A percentile compares a stretch with the other conserved stretches of the same genome.
Conservation (phyloP, 23 tunicate genomes). For the Halocynthia aurantium region DNA sequence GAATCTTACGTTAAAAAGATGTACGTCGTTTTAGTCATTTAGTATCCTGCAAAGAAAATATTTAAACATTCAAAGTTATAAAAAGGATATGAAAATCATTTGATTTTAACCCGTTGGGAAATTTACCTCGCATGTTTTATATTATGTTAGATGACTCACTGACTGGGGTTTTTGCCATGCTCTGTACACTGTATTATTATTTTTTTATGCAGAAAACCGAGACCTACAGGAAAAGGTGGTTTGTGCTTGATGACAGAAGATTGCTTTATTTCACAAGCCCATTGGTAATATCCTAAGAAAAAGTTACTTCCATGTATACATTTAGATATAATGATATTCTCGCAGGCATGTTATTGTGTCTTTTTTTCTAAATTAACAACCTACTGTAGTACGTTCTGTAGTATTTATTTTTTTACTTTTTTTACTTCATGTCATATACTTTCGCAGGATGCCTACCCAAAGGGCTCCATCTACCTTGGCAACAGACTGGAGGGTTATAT, state of each 20-base stretch:
- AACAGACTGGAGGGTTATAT: conserved; percentile 56
- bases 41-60: too few relatives aligned
- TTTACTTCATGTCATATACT: neutral
- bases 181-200: neutral
- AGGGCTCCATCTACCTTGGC: conserved; percentile 73
- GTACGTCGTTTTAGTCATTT: too few relatives aligned
- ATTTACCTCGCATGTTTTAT: neutral
- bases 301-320: neutral
- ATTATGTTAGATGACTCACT: neutral
- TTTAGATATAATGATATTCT: too few relatives aligned
- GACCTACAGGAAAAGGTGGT: conserved; percentile 87
- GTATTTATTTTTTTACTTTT: too few relatives aligned
- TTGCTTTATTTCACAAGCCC: conserved; percentile 74
- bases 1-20: too few relatives aligned
- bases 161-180: neutral
- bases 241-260: conserved; percentile 65
- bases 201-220: conserved; percentile 69
- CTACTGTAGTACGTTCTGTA: too few relatives aligned
- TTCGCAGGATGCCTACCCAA: conserved; percentile 65
- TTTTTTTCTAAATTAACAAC: too few relatives aligned
- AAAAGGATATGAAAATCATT: too few relatives aligned
- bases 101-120: neutral
- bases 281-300: conserved; percentile 24
- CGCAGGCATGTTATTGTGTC: too few relatives aligned
- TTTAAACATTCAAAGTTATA: too few relatives aligned